A percentile compares a stretch with the other conserved stretches of the same genome.
Evolutionary conservation across 2,888 invertebrate genomes (phyloP).

Genomic region (Aspidapion aeneum): DNA sequence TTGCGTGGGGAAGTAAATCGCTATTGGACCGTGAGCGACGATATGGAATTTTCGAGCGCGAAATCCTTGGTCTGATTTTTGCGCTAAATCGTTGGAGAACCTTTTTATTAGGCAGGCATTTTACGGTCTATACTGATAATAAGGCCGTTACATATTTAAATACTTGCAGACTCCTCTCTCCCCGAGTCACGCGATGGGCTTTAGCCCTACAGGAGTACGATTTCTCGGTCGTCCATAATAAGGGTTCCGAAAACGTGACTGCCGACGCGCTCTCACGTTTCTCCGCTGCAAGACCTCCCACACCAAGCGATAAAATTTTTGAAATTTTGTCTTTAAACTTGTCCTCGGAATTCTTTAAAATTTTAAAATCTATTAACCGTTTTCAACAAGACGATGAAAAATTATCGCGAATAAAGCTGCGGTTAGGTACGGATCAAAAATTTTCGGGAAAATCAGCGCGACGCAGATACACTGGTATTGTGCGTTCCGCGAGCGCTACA

Average conservation of each 20-base stretch:
- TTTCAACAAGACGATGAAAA: conserved; percentile 3
- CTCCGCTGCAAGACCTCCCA: not conserved
- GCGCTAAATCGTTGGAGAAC: conserved; percentile 20
- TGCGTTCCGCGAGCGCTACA: not conserved
- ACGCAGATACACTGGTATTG: not conserved
- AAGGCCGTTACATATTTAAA: conserved; percentile 19
- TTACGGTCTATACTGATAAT: conserved; percentile 24
- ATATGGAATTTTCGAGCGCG: conserved; percentile 21
- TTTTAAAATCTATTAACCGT: not conserved
- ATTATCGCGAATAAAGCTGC: not conserved
- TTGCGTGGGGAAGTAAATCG: conserved; percentile 19
- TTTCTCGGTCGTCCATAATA: conserved; percentile 6
- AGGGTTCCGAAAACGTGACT: not conserved
- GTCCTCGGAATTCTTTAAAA: not conserved
- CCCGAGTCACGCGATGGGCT: conserved; percentile 23
- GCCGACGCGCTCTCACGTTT: not conserved
- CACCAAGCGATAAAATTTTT: conserved; percentile 3
- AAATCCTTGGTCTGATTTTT: conserved; percentile 21
- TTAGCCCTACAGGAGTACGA: conserved; percentile 23
- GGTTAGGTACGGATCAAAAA: not conserved
- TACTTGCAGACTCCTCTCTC: conserved; percentile 20
- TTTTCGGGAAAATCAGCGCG: not conserved
- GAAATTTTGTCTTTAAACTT: not conserved
- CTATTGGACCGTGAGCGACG: conserved; percentile 18
- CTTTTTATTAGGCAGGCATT: conserved; percentile 19